Percentiles rank a stretch among this genome's conserved stretches.
Conservation (phyloP, 2,797 vertebrate genomes). For the Sebastes iracundus region DNA sequence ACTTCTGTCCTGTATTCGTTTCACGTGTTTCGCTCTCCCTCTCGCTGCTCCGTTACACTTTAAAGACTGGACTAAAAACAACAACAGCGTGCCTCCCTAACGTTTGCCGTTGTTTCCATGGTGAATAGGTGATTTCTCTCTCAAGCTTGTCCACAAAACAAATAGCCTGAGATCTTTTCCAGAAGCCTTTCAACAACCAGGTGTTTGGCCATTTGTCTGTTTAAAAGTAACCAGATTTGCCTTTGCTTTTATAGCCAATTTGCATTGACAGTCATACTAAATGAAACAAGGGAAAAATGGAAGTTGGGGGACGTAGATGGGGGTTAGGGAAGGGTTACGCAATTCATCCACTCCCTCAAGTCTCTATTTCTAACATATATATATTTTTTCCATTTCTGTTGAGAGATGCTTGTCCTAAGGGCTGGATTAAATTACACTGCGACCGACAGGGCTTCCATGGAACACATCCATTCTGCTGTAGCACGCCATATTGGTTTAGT, state of each 20-base stretch:
- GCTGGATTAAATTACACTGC: slow-evolving; percentile 80
- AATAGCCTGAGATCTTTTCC: slow-evolving; percentile 30
- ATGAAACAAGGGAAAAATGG: slow-evolving; percentile 47
- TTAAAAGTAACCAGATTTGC: slow-evolving; percentile 56
- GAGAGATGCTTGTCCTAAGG: slow-evolving; percentile 82
- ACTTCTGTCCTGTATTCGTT: slow-evolving; percentile 64
- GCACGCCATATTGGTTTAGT: slow-evolving; percentile 77
- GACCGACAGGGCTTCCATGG: slow-evolving; percentile 74
- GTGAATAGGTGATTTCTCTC: slow-evolving; percentile 23
- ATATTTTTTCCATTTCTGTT: slow-evolving; percentile 60
- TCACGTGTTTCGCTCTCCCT: slow-evolving; percentile 43
- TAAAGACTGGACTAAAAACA: background rate
- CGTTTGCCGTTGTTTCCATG: slow-evolving; percentile 25
- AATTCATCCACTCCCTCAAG: slow-evolving; percentile 64
- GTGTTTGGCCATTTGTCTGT: slow-evolving; percentile 57
- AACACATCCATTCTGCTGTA: slow-evolving; percentile 77
- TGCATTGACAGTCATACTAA: slow-evolving; percentile 51
- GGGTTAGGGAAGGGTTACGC: slow-evolving; percentile 71
- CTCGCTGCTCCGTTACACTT: slow-evolving; percentile 20
- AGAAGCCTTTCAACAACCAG: slow-evolving; percentile 32
- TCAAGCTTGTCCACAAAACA: slow-evolving; percentile 33
- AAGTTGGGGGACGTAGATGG: slow-evolving; percentile 52
- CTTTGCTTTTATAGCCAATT: slow-evolving; percentile 61
- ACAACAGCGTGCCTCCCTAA: slow-evolving; percentile 9
- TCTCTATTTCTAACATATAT: slow-evolving; percentile 59